Conservation (phyloP, 2,888 invertebrate species). For the Congeria kusceri region DNA sequence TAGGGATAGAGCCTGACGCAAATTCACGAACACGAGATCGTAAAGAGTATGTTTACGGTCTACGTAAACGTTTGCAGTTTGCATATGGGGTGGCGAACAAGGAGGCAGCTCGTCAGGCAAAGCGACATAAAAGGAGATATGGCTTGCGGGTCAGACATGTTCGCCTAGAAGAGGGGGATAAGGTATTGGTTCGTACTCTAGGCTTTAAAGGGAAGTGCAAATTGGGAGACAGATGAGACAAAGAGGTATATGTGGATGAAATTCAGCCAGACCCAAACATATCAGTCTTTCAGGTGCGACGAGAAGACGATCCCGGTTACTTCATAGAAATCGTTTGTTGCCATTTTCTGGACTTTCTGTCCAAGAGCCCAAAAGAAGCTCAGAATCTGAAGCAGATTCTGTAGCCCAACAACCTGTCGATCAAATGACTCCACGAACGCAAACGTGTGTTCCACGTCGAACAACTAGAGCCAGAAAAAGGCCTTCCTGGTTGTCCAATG, state of each 20-base stretch:
- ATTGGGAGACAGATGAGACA: too few relatives aligned
- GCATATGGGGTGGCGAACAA: not conserved
- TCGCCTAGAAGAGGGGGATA: too few relatives aligned
- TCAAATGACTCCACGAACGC: too few relatives aligned
- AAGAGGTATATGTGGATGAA: too few relatives aligned
- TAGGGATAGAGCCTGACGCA: conserved; percentile 5
- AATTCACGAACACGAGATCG: too few relatives aligned
- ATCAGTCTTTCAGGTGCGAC: not conserved
- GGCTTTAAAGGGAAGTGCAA: too few relatives aligned
- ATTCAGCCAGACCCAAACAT: not conserved
- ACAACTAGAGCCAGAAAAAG: not conserved
- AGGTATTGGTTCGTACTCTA: too few relatives aligned
- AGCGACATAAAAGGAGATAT: not conserved
- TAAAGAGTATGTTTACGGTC: too few relatives aligned
- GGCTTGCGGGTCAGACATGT: not conserved
- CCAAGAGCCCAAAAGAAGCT: not conserved
- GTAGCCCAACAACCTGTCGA: too few relatives aligned
- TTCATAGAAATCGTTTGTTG: conserved; percentile 1
- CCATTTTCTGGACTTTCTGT: conserved; percentile 4
- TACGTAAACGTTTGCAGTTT: not conserved
- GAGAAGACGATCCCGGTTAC: not conserved
- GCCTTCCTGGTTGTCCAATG: not conserved
- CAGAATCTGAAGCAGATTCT: too few relatives aligned
- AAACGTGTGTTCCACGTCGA: conserved; percentile 3
- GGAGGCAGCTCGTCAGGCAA: not conserved